phyloP scores from a whole-genome alignment of 2,113 vertebrate species.

The Phrynocephalus versicolor region DNA sequence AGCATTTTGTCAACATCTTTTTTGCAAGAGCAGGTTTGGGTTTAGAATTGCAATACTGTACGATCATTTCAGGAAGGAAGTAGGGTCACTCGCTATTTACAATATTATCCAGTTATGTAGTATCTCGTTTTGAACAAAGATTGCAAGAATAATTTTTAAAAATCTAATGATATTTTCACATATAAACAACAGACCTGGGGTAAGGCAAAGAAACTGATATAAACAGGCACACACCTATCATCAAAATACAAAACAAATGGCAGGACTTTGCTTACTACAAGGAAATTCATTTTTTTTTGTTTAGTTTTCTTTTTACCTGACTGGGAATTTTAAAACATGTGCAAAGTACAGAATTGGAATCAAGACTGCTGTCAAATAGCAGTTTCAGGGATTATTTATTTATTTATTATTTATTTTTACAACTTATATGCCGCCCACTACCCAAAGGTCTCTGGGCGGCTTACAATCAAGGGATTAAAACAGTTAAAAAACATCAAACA shows the following conservation, averaged over 20 bases:
- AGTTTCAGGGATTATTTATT: too few relatives aligned
- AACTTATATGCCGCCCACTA: too few relatives aligned
- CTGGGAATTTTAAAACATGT: not conserved
- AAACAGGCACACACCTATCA: not conserved
- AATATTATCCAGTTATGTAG: not conserved
- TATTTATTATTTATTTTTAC: too few relatives aligned
- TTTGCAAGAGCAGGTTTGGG: slow-evolving; percentile 16
- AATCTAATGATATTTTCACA: not conserved
- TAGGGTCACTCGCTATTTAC: not conserved
- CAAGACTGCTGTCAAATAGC: too few relatives aligned
- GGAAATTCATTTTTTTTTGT: not conserved
- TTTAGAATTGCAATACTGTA: slow-evolving; percentile 41
- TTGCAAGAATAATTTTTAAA: not conserved
- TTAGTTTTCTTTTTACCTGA: not conserved
- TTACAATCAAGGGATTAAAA: too few relatives aligned
- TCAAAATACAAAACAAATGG: not conserved
- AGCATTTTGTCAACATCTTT: not conserved
- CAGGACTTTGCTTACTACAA: not conserved
- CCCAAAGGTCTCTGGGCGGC: too few relatives aligned
- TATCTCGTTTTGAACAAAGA: not conserved
- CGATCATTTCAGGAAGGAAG: slow-evolving; percentile 5
- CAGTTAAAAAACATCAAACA: too few relatives aligned
- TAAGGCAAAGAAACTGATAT: not conserved
- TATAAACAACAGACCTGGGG: not conserved
- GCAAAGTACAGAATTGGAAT: not conserved